phyloP scores from a whole-genome alignment of 2,888 invertebrate genomes.

The Luperina testacea region DNA sequence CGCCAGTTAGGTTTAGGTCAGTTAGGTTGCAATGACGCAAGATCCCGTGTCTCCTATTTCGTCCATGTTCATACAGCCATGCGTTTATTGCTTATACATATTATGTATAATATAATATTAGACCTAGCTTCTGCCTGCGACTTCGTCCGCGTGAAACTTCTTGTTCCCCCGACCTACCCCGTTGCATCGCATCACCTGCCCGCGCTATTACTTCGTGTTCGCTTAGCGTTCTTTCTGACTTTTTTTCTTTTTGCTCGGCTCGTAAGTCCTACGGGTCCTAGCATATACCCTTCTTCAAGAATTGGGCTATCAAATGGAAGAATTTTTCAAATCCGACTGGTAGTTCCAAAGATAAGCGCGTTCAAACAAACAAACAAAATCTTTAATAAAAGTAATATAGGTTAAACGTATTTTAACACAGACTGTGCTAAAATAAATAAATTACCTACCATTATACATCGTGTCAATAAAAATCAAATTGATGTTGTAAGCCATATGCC shows the following conservation, averaged over 20 bases:
- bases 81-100: background rate
- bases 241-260: too few species aligned
- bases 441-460: background rate
- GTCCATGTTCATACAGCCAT: background rate
- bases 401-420: background rate
- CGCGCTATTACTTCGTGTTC: background rate
- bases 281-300: too few species aligned
- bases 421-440: background rate
- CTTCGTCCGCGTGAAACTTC: background rate
- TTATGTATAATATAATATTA: too few species aligned
- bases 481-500: conserved; percentile 15
- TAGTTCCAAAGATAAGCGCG: too few species aligned
- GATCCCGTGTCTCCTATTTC: background rate
- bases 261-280: too few species aligned
- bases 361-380: too few species aligned
- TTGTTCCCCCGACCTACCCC: background rate
- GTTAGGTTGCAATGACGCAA: background rate
- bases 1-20: too few species aligned
- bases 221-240: background rate
- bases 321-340: too few species aligned
- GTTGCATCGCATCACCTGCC: background rate
- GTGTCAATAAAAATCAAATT: conserved; percentile 22
- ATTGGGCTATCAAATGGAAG: too few species aligned
- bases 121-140: background rate
- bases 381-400: background rate